phyloP scores from a whole-genome alignment of 1,140 invertebrate genomes.

The Drosophila sturtevanti region DNA sequence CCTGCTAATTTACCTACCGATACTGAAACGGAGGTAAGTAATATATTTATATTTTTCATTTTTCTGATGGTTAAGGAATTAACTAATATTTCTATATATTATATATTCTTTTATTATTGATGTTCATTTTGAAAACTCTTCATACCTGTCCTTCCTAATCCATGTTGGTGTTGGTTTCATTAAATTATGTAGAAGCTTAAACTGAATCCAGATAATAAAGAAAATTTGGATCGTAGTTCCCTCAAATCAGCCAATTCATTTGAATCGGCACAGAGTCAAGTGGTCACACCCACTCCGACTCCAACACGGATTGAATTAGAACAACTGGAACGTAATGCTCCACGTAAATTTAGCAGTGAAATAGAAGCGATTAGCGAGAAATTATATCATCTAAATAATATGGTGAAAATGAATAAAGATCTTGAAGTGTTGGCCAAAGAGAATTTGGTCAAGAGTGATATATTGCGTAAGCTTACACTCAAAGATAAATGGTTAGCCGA shows the following conservation, averaged over 20 bases:
- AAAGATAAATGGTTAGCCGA: slow-evolving; percentile 82
- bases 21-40: slow-evolving; percentile 89
- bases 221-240: slow-evolving; percentile 54
- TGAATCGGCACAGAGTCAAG: slow-evolving; percentile 64
- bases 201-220: slow-evolving; percentile 57
- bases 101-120: slow-evolving; percentile 45
- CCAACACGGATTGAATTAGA: slow-evolving; percentile 71
- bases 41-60: background rate
- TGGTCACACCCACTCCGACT: slow-evolving; percentile 41
- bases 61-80: slow-evolving; percentile 40
- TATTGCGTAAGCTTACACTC: slow-evolving; percentile 76
- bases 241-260: slow-evolving; percentile 65
- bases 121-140: slow-evolving; percentile 33
- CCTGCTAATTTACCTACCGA: slow-evolving; percentile 86
- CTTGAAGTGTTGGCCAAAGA: slow-evolving; percentile 78
- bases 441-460: slow-evolving; percentile 81
- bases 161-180: slow-evolving; percentile 70
- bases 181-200: slow-evolving; percentile 51
- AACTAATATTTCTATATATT: slow-evolving; percentile 73
- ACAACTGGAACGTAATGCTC: slow-evolving; percentile 72
- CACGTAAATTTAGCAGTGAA: slow-evolving; percentile 70
- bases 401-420: slow-evolving; percentile 82
- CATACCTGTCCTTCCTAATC: slow-evolving; percentile 20
- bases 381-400: slow-evolving; percentile 75
- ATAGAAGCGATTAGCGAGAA: slow-evolving; percentile 82